Conservation (phyloP, 2,797 vertebrate genomes). For the Cuniculus paca region DNA sequence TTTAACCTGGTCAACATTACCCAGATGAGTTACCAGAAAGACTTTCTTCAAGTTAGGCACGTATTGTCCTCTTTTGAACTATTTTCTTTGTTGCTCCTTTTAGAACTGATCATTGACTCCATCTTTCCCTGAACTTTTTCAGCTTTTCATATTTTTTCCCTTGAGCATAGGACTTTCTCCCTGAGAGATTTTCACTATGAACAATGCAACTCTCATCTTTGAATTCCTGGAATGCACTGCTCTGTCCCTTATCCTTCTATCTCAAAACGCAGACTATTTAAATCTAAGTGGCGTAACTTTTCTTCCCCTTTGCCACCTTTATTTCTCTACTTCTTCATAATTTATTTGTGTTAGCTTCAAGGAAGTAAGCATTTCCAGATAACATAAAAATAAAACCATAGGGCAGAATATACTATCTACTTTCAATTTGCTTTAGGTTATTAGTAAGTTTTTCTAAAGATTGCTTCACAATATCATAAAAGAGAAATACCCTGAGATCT, state of each 20-base stretch:
- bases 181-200: neutral
- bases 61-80: neutral
- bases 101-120: neutral
- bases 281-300: neutral
- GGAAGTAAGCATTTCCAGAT: neutral
- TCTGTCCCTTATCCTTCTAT: neutral
- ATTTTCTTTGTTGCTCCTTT: neutral
- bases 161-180: neutral
- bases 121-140: neutral
- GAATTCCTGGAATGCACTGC: neutral
- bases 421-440: neutral
- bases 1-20: neutral
- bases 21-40: neutral
- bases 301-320: neutral
- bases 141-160: neutral
- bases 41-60: neutral
- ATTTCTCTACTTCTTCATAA: neutral
- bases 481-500: neutral
- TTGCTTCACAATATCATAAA: neutral
- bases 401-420: neutral
- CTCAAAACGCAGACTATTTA: neutral
- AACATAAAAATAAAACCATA: constrained; percentile 32
- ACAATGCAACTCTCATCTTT: neutral
- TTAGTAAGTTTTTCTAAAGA: neutral
- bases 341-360: neutral